phyloP scores from a whole-genome alignment of 2,113 vertebrate genomes.

The Gobiocypris rarus region DNA sequence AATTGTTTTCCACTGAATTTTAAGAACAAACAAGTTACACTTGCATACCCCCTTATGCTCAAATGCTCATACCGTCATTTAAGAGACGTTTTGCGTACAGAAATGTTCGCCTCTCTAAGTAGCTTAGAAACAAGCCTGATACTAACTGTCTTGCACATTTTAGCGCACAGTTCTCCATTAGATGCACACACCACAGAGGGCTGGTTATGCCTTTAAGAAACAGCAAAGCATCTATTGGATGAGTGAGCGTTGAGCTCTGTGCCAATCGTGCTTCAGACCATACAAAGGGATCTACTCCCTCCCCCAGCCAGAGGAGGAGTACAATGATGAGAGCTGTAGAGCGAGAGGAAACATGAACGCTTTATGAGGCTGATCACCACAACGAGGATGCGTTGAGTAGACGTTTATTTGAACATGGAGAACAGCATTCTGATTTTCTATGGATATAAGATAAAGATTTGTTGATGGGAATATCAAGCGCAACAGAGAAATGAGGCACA shows the following conservation, averaged over 20 bases:
- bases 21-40: not conserved
- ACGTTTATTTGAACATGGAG: not conserved
- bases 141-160: not conserved
- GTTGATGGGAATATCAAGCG: slow-evolving; percentile 11
- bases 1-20: not conserved
- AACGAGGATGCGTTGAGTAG: slow-evolving; percentile 4
- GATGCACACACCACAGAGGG: not conserved
- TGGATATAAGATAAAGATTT: not conserved
- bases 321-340: slow-evolving; percentile 30
- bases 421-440: not conserved
- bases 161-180: not conserved
- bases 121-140: not conserved
- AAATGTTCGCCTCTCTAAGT: not conserved
- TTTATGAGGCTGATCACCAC: slow-evolving; percentile 60
- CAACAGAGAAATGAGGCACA: slow-evolving; percentile 47
- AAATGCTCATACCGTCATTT: not conserved
- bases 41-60: not conserved
- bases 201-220: not conserved
- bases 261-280: slow-evolving; percentile 59
- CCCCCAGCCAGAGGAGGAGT: slow-evolving; percentile 38
- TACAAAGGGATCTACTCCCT: slow-evolving; percentile 62
- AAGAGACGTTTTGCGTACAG: not conserved
- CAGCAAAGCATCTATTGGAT: slow-evolving; percentile 57
- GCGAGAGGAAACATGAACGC: not conserved
- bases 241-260: slow-evolving; percentile 62